Conservation (phyloP, 1,140 invertebrate species). For the Lordiphosa clarofinis region DNA sequence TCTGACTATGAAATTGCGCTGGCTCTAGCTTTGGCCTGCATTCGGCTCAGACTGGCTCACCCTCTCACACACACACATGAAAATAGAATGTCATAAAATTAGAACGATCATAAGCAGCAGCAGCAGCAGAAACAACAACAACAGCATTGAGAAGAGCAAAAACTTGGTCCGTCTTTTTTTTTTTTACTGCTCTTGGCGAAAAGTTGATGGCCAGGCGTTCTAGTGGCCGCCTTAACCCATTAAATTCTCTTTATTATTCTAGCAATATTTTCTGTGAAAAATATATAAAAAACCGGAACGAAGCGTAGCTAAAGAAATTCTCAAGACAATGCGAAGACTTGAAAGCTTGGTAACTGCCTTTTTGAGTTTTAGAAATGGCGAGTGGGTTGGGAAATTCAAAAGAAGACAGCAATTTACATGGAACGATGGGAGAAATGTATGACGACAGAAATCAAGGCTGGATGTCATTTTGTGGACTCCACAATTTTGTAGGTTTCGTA, state of each 20-base stretch:
- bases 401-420: background rate
- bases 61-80: conserved; percentile 39
- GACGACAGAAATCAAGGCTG: too few relatives aligned
- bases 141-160: conserved; percentile 30
- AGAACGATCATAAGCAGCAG: conserved; percentile 63
- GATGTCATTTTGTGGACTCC: too few relatives aligned
- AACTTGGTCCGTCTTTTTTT: conserved; percentile 46
- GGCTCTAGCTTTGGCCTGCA: conserved; percentile 32
- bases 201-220: conserved; percentile 64
- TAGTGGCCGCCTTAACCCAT: conserved; percentile 63
- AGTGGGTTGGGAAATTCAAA: background rate
- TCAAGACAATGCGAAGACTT: conserved; percentile 18
- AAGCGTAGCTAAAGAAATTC: conserved; percentile 14
- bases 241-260: conserved; percentile 64
- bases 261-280: conserved; percentile 43
- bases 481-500: too few relatives aligned
- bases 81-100: conserved; percentile 77
- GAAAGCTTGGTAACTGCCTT: conserved; percentile 18
- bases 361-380: background rate
- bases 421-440: too few relatives aligned
- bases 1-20: conserved; percentile 70
- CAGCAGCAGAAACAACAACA: conserved; percentile 18
- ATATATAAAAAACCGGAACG: conserved; percentile 28
- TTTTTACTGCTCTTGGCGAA: conserved; percentile 71
- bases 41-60: conserved; percentile 4